Evolutionary conservation across 92 coral and sea anemone species (phyloP), one percentile per base, ranked within the genome.

Genomic region (Parazoanthus darwini): DNA sequence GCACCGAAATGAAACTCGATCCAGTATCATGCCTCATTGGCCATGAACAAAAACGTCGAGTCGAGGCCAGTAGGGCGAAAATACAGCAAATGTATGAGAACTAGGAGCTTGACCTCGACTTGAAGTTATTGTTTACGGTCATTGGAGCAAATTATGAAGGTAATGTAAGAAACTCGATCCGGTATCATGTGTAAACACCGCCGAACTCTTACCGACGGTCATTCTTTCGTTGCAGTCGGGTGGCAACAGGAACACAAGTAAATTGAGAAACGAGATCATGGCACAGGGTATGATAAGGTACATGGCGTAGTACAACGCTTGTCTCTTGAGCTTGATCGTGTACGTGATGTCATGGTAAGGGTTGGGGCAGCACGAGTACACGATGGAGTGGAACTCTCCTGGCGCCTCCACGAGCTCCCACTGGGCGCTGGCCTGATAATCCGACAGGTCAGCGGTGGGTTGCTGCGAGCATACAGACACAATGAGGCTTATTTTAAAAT

Each of bases 141-240:
- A 29, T 29, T 29, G 33, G 33, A 29, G 33, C 33, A 29, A 29
- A 29, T 29, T 29, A 29, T 29, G 33, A 29, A 29, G 33, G 33
- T 29, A 29, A 29, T 29, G 33, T 29, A 29, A 29, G 42, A 39
- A 39, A 39, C 42, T 39, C 42, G 42, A 39, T 39, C 42, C 42
- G 42, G 42, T 39, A 39, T 39, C 42, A 39, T 39, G 42, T 39
- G 42, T 39, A 39, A 39, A 39, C 42, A 39, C 42, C 42, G 42
- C 42, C 42, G 2, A 39, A 39, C 42, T 44, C 98, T 89, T 88
- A 96, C 99, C 99, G 22, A 96, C 99, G 35, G 99, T 96, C 94
- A 96, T 95, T 68, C 99, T 94, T 79, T 96, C 99, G 71, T 93
- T 96, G 88, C 98, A 96, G 77, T 95, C 97, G 9, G 98, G 98